Percentiles rank a stretch among this genome's conserved stretches.
These are phyloP conservation scores for Papilio gigon DNA, from an alignment of 2,888 invertebrate species.

Conservation along the genomic window DNA sequence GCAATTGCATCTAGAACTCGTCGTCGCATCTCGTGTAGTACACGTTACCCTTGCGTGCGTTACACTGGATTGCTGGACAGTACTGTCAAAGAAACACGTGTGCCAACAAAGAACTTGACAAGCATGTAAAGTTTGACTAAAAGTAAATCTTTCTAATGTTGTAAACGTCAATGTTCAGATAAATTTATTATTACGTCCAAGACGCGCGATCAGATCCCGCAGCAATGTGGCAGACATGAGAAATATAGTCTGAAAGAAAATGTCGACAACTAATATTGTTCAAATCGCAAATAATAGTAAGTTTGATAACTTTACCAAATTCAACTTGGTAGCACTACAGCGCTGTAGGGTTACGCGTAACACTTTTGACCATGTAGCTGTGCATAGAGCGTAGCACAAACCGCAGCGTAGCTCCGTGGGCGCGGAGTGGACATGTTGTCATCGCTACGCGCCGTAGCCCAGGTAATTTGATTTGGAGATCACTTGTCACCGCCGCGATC, in stretches of 20 bases:
- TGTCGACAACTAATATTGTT: no score
- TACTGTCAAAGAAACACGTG: no score
- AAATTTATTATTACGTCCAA: no score
- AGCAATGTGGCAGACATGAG: no score
- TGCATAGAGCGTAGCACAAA: background rate
- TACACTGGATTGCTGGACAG: no score
- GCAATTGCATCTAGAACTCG: background rate
- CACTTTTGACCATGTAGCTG: background rate
- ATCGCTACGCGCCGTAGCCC: background rate
- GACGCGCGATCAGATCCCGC: no score
- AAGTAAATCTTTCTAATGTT: background rate
- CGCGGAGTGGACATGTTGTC: background rate
- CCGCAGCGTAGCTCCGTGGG: background rate
- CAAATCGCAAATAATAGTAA: no score
- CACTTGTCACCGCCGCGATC: conserved; percentile 19
- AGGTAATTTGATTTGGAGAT: conserved; percentile 1
- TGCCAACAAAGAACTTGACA: no score
- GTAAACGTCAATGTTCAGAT: no score
- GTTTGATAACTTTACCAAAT: background rate
- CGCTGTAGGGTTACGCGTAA: background rate
- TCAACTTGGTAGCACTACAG: background rate
- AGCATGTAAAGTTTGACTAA: background rate
- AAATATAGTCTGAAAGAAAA: no score
- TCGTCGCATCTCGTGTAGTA: no score
- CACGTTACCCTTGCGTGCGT: no score